phyloP scores from a whole-genome alignment of 2,797 vertebrate genomes.

The Helicolenus hilgendorfi region DNA sequence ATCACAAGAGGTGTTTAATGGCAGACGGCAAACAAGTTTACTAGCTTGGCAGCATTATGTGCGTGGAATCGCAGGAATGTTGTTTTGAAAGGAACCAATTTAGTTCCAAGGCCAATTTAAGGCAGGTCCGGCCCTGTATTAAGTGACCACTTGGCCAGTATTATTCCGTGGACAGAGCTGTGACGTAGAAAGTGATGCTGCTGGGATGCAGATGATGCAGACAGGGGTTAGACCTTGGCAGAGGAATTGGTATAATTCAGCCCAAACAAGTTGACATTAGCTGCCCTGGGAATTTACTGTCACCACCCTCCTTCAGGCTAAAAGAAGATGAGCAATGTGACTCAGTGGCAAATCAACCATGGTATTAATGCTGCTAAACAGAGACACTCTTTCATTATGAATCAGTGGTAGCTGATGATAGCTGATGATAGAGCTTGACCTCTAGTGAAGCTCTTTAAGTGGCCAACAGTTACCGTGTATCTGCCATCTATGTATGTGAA shows the following conservation, averaged over 20 bases:
- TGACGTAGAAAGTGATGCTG: slow-evolving; percentile 28
- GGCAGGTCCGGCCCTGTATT: slow-evolving; percentile 1
- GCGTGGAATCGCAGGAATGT: slow-evolving; percentile 65
- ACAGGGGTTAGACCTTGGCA: slow-evolving; percentile 33
- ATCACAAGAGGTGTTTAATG: slow-evolving; percentile 43
- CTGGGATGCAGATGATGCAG: slow-evolving; percentile 49
- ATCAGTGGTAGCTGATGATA: not conserved
- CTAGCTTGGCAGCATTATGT: slow-evolving; percentile 38
- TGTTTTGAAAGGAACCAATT: slow-evolving; percentile 70
- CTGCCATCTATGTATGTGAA: not conserved
- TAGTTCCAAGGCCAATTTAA: slow-evolving; percentile 24
- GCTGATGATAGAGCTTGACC: slow-evolving; percentile 11
- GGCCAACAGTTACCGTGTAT: not conserved
- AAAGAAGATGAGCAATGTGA: slow-evolving; percentile 5
- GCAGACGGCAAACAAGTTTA: slow-evolving; percentile 33
- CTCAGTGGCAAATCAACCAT: slow-evolving; percentile 1
- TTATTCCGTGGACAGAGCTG: slow-evolving; percentile 18
- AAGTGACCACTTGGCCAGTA: not conserved
- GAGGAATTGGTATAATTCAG: slow-evolving; percentile 14
- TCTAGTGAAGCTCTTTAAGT: not conserved
- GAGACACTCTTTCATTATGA: not conserved
- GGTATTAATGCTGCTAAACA: slow-evolving; percentile 8
- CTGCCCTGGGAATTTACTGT: slow-evolving; percentile 18
- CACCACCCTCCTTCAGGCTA: slow-evolving; percentile 3
- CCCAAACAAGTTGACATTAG: slow-evolving; percentile 41